phyloP scores from a whole-genome alignment of 2,797 vertebrate genomes.

The Danio aesculapii region DNA sequence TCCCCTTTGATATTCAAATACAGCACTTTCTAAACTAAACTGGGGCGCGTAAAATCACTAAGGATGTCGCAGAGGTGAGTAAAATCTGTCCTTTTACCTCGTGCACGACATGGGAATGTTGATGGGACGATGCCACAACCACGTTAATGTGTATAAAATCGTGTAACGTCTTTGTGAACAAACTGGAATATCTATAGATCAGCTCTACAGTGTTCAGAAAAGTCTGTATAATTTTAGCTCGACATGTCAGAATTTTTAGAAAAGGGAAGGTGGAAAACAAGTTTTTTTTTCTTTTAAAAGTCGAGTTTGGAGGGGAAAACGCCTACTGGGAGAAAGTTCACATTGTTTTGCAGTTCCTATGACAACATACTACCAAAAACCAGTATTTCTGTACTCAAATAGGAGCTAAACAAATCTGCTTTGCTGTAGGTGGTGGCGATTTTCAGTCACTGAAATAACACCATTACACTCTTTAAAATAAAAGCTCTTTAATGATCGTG shows the following conservation, averaged over 20 bases:
- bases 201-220: background rate
- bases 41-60: conserved; percentile 14
- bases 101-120: conserved; percentile 7
- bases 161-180: conserved; percentile 14
- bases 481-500: no score
- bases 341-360: conserved; percentile 65
- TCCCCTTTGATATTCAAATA: background rate
- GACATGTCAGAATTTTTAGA: background rate
- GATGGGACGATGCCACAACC: conserved; percentile 21
- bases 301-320: conserved; percentile 19
- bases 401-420: background rate
- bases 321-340: conserved; percentile 38
- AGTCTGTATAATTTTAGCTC: background rate
- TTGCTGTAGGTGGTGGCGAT: conserved; percentile 21
- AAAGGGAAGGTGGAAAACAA: background rate
- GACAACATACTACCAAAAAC: conserved; percentile 48
- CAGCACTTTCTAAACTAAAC: conserved; percentile 12
- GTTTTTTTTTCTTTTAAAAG: background rate
- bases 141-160: conserved; percentile 10
- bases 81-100: conserved; percentile 6
- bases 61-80: conserved; percentile 65
- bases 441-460: conserved; percentile 18
- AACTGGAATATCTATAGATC: background rate
- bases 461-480: background rate
- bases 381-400: conserved; percentile 37